These are phyloP conservation scores for Sparus aurata DNA, from an alignment of 2,797 vertebrate genomes.

Conservation along the genomic window DNA sequence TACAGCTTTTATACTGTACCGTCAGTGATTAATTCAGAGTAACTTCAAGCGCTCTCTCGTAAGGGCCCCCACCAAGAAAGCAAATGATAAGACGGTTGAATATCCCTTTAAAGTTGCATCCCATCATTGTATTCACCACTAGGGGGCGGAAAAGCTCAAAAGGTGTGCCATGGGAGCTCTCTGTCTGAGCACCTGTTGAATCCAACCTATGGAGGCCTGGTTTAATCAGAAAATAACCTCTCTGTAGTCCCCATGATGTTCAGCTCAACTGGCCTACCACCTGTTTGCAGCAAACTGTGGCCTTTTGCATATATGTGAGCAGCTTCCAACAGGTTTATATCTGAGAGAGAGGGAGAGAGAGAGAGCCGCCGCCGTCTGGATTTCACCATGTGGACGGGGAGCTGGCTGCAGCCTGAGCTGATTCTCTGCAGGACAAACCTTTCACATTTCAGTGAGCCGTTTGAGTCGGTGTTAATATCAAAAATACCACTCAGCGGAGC, in stretches of 20 bases:
- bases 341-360: too few species aligned
- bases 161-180: neutral
- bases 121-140: neutral
- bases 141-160: neutral
- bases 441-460: neutral
- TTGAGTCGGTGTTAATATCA: neutral
- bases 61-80: too few species aligned
- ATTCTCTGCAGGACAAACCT: neutral
- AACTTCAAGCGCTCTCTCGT: too few species aligned
- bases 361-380: neutral
- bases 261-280: neutral
- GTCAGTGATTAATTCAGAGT: too few species aligned
- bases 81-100: too few species aligned
- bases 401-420: neutral
- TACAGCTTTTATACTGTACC: too few species aligned
- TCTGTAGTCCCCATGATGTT: neutral
- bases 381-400: neutral
- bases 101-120: neutral
- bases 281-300: neutral
- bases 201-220: neutral
- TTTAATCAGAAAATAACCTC: neutral
- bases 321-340: neutral
- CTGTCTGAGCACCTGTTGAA: neutral
- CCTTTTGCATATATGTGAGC: neutral
- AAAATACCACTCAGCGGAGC: neutral